Evolutionary conservation across 2,113 vertebrate genomes (phyloP).

Genomic region (Pterocles orientalis): DNA sequence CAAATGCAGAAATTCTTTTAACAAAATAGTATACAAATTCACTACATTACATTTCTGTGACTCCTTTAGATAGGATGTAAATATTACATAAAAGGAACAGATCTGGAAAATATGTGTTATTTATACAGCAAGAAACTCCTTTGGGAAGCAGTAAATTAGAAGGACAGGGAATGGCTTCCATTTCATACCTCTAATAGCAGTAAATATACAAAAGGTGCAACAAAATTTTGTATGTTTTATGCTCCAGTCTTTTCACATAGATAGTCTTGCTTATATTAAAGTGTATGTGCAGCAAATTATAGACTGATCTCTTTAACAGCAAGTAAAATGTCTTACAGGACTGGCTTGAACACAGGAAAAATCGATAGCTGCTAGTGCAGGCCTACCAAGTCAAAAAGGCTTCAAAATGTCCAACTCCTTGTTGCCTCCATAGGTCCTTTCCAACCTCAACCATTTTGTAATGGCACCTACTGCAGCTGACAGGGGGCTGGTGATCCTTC

Average conservation of each 20-base stretch:
- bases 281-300: not conserved
- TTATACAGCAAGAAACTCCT: not conserved
- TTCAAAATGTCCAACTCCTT: not conserved
- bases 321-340: not conserved
- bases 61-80: not conserved
- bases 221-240: not conserved
- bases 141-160: not conserved
- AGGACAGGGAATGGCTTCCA: not conserved
- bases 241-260: not conserved
- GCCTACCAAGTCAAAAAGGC: not conserved
- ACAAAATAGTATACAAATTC: not conserved
- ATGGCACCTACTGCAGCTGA: not conserved
- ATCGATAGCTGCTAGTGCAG: not conserved
- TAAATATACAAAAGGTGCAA: not conserved
- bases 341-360: not conserved
- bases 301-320: not conserved
- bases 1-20: not conserved
- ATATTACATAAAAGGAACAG: not conserved
- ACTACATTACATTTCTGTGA: not conserved
- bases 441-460: not conserved
- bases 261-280: not conserved
- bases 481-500: accelerated
- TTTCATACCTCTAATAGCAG: not conserved
- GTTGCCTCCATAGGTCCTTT: not conserved
- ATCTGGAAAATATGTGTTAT: not conserved